Conservation (phyloP, 2,797 vertebrate genomes). For the Leuciscus waleckii region DNA sequence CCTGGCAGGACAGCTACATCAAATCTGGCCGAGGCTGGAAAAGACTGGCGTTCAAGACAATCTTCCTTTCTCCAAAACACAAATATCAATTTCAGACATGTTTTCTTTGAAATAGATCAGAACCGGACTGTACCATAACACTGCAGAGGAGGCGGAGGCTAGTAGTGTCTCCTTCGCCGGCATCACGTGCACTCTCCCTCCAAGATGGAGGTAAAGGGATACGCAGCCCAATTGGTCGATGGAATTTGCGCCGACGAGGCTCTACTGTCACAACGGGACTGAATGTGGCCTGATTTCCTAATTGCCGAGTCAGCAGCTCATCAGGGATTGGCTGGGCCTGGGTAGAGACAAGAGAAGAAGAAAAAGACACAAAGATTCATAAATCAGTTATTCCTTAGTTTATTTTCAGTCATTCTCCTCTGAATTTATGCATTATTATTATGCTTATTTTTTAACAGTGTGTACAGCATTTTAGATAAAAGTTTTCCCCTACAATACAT, state of each 20-base stretch:
- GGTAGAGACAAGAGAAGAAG: neutral
- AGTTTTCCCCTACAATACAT: neutral
- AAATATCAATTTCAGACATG: conserved; percentile 25
- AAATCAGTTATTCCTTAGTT: neutral
- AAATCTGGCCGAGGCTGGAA: conserved; percentile 46
- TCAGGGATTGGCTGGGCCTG: conserved; percentile 97
- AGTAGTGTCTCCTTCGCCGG: conserved; percentile 94
- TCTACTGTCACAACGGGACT: conserved; percentile 98
- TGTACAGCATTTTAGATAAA: too few species aligned
- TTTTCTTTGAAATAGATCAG: conserved; percentile 4
- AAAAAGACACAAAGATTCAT: conserved; percentile 18
- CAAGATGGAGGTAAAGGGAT: conserved; percentile 95
- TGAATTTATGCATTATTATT: neutral
- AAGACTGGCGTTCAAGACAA: conserved; percentile 34
- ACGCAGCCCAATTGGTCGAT: conserved; percentile 93
- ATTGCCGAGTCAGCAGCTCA: conserved; percentile 92
- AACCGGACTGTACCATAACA: conserved; percentile 83
- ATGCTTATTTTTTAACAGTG: neutral
- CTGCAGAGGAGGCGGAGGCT: conserved; percentile 97
- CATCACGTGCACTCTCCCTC: conserved; percentile 91
- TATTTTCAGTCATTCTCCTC: neutral
- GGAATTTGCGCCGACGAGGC: conserved; percentile 94
- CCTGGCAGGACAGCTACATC: conserved; percentile 48
- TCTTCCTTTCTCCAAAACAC: conserved; percentile 33
- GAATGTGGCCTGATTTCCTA: conserved; percentile 98